Evolutionary conservation across 1,140 invertebrate genomes (phyloP).

Genomic region (Drosophila bifasciata): DNA sequence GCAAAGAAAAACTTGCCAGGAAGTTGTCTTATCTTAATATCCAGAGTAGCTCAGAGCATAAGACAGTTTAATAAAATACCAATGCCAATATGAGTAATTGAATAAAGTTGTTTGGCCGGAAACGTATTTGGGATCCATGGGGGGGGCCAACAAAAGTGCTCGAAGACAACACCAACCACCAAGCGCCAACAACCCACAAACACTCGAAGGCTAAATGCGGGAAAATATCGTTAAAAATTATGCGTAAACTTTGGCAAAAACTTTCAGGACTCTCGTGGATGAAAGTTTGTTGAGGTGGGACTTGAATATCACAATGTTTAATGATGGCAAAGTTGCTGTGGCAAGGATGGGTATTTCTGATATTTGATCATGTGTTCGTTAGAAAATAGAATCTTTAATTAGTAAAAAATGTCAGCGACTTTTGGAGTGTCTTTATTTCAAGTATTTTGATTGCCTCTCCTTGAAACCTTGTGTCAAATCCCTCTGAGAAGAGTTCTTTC

Average conservation of each 20-base stretch:
- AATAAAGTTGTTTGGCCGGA: slow-evolving; percentile 40
- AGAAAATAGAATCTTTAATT: no score
- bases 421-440: no score
- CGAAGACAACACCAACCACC: slow-evolving; percentile 5
- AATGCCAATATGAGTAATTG: slow-evolving; percentile 17
- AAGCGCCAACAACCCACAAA: no score
- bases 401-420: no score
- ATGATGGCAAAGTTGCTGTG: slow-evolving; percentile 32
- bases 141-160: background rate
- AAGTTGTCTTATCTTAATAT: slow-evolving; percentile 30
- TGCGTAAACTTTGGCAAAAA: slow-evolving; percentile 52
- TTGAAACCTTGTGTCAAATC: slow-evolving; percentile 5
- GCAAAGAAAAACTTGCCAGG: slow-evolving; percentile 1
- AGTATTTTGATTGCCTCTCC: no score
- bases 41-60: slow-evolving; percentile 33
- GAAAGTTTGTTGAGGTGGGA: slow-evolving; percentile 29
- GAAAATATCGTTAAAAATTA: slow-evolving; percentile 60
- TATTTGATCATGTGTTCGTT: no score
- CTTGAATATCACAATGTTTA: slow-evolving; percentile 35
- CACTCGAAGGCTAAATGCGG: slow-evolving; percentile 12
- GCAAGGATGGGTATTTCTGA: background rate
- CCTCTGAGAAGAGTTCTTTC: slow-evolving; percentile 13
- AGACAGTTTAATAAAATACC: slow-evolving; percentile 34
- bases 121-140: slow-evolving; percentile 36
- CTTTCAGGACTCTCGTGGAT: slow-evolving; percentile 27